These are phyloP conservation scores for Acrocephalus arundinaceus DNA, from an alignment of 2,113 vertebrate genomes.

Conservation along the genomic window DNA sequence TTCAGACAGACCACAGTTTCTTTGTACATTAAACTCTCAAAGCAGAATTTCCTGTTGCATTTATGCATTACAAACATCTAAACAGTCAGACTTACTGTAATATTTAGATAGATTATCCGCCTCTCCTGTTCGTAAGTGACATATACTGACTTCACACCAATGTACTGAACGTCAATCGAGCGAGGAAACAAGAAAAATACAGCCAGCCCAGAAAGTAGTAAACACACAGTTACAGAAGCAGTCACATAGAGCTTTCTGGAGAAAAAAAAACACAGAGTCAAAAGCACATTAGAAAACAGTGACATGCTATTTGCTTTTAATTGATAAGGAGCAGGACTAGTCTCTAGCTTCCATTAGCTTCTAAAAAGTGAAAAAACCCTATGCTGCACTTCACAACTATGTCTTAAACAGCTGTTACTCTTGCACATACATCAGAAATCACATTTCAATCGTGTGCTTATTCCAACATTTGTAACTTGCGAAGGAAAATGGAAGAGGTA, in stretches of 20 bases:
- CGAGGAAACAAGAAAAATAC: slow-evolving; percentile 98
- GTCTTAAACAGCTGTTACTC: not conserved
- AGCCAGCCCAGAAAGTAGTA: slow-evolving; percentile 90
- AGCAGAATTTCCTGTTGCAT: not conserved
- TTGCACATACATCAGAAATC: not conserved
- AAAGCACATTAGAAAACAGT: not conserved
- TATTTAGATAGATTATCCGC: slow-evolving; percentile 90
- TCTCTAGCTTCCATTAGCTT: not conserved
- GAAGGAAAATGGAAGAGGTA: not conserved
- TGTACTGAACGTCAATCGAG: slow-evolving; percentile 90
- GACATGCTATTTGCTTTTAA: not conserved
- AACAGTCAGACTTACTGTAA: slow-evolving; percentile 82
- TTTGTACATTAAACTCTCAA: not conserved
- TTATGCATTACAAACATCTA: not conserved
- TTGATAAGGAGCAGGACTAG: not conserved
- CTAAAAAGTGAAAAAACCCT: not conserved
- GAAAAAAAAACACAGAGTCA: not conserved
- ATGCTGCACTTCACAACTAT: not conserved
- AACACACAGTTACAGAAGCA: slow-evolving; percentile 88
- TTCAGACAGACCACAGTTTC: not conserved
- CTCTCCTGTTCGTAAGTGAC: slow-evolving; percentile 85
- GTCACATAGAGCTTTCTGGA: slow-evolving; percentile 94
- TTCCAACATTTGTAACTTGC: not conserved
- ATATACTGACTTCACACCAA: slow-evolving; percentile 92
- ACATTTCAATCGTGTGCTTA: not conserved